phyloP scores from a whole-genome alignment of 2,113 vertebrate genomes.

The Pomatostomus ruficeps region DNA sequence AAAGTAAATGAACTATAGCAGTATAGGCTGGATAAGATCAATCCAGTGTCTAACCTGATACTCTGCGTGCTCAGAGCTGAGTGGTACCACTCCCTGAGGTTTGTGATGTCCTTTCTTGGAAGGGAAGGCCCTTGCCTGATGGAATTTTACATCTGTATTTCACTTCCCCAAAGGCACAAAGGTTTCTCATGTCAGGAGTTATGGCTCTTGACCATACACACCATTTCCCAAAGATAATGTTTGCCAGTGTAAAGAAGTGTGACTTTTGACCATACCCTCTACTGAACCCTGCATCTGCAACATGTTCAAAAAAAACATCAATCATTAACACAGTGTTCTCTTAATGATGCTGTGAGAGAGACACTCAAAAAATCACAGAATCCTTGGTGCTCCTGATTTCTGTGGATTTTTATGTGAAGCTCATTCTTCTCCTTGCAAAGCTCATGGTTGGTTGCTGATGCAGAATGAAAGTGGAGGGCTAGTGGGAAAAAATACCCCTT shows the following conservation, averaged over 20 bases:
- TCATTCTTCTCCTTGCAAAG: background rate
- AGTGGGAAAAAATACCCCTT: background rate
- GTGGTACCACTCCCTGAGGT: background rate
- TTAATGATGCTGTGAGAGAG: background rate
- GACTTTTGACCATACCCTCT: background rate
- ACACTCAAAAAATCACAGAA: background rate
- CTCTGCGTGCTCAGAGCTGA: background rate
- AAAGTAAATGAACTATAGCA: background rate
- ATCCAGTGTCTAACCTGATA: background rate
- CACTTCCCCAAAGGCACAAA: background rate
- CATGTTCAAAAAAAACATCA: background rate
- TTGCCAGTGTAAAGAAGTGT: background rate
- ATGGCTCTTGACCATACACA: background rate
- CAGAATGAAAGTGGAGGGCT: background rate
- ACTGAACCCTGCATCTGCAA: background rate
- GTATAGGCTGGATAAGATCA: background rate
- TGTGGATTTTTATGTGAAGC: background rate
- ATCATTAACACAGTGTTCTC: background rate
- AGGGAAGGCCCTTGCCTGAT: background rate
- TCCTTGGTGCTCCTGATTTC: background rate
- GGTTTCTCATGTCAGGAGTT: background rate
- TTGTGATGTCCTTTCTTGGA: background rate
- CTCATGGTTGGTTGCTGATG: fast-evolving
- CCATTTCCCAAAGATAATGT: background rate
- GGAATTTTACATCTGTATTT: background rate